These are phyloP conservation scores for Drosophila tripunctata DNA, from an alignment of 2,888 invertebrate genomes.

Conservation along the genomic window DNA sequence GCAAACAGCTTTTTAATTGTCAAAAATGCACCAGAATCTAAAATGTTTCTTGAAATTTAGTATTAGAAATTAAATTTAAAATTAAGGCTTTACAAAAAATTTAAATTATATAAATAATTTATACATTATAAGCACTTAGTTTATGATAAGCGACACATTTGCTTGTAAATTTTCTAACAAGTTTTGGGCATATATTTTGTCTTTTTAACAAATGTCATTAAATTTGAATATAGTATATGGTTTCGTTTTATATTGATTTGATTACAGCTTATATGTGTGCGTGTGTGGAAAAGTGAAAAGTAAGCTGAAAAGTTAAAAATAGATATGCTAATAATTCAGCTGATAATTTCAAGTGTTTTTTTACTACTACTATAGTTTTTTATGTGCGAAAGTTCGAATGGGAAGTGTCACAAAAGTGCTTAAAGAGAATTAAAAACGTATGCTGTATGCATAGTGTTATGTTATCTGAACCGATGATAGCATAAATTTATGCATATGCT, in stretches of 20 bases:
- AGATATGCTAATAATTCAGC: conserved; percentile 46
- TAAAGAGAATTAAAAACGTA: conserved; percentile 20
- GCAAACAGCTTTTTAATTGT: too few relatives aligned
- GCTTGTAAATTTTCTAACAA: neutral
- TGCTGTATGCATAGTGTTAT: conserved; percentile 1
- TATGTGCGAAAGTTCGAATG: conserved; percentile 63
- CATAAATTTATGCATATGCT: conserved; percentile 20
- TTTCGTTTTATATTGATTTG: conserved; percentile 3
- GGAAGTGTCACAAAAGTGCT: conserved; percentile 17
- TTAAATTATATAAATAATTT: neutral
- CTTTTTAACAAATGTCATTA: neutral
- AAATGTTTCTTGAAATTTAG: too few relatives aligned
- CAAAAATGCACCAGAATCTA: too few relatives aligned
- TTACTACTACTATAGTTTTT: conserved; percentile 41
- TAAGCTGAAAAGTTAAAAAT: conserved; percentile 24
- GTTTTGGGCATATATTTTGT: neutral
- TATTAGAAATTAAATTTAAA: too few relatives aligned
- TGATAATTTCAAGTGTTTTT: conserved; percentile 20
- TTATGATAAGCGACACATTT: neutral
- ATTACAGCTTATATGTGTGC: conserved; percentile 10
- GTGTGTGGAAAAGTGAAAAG: conserved; percentile 65
- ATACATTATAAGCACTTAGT: neutral
- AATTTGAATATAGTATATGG: neutral
- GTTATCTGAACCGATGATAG: neutral
- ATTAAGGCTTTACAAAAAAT: too few relatives aligned